A percentile compares a stretch with the other conserved stretches of the same genome.
These are phyloP conservation scores for Anhinga anhinga DNA, from an alignment of 2,113 vertebrate genomes.

Conservation along the genomic window DNA sequence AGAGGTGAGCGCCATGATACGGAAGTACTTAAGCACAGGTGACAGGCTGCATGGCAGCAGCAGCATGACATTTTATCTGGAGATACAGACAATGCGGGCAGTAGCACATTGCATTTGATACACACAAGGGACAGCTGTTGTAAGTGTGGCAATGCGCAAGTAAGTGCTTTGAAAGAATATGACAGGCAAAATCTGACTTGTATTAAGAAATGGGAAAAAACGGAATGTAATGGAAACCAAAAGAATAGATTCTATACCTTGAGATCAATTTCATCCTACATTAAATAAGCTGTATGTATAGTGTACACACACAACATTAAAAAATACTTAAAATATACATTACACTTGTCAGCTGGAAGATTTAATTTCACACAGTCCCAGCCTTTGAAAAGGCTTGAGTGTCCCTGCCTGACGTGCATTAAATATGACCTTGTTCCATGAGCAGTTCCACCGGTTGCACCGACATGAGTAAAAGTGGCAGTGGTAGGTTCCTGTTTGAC, in stretches of 20 bases:
- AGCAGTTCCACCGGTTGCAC: neutral
- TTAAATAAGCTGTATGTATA: neutral
- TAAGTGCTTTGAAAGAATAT: constrained; percentile 14
- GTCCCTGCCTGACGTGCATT: neutral
- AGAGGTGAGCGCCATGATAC: constrained; percentile 29
- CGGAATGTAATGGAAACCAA: neutral
- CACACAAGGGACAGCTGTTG: neutral
- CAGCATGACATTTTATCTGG: constrained; percentile 30
- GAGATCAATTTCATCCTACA: neutral
- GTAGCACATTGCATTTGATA: constrained; percentile 26
- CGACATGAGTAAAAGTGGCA: neutral
- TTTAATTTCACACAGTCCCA: neutral
- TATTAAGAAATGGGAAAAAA: neutral
- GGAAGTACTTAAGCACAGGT: constrained; percentile 46
- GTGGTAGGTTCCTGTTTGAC: neutral
- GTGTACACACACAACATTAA: neutral
- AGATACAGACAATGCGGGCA: constrained; percentile 21
- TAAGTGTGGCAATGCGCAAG: neutral
- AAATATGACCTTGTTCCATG: neutral
- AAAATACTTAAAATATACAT: neutral
- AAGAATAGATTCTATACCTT: neutral
- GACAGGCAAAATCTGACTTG: constrained; percentile 51
- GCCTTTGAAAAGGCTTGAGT: neutral
- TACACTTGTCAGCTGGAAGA: neutral
- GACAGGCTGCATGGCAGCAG: constrained; percentile 33